Conservation (phyloP, 2,797 vertebrate species). For the Bufotes viridis region DNA sequence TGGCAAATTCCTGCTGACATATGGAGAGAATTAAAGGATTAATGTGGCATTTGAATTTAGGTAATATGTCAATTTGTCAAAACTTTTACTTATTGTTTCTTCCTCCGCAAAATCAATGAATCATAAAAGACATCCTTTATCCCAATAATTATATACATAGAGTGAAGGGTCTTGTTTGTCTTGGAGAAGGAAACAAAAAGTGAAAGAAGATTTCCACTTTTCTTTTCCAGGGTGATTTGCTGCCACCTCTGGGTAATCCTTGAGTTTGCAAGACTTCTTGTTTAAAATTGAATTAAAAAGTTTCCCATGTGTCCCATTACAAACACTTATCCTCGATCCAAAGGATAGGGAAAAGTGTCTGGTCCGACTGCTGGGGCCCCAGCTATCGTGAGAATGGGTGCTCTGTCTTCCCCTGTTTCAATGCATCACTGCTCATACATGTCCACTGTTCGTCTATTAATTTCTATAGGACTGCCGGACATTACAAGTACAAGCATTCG, state of each 20-base stretch:
- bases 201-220: not conserved
- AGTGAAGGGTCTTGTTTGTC: not conserved
- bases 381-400: no score
- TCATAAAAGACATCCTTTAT: not conserved
- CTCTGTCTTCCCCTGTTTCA: no score
- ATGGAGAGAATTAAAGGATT: conserved; percentile 34
- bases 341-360: no score
- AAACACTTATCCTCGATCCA: no score
- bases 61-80: not conserved
- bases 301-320: not conserved
- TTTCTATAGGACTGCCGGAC: no score
- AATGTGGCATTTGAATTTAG: conserved; percentile 12
- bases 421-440: no score
- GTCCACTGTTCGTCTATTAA: no score
- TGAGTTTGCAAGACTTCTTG: not conserved
- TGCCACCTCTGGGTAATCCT: conserved; percentile 6
- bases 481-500: no score
- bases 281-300: no score
- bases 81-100: not conserved
- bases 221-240: not conserved
- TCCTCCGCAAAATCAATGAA: not conserved
- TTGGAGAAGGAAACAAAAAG: not conserved
- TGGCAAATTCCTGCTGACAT: conserved; percentile 32
- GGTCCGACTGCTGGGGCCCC: no score
- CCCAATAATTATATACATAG: conserved; percentile 1